Percentiles rank a stretch among this genome's conserved stretches.
Evolutionary conservation across 2,888 invertebrate species (phyloP).

Genomic region (Ferdinandea cuprea): DNA sequence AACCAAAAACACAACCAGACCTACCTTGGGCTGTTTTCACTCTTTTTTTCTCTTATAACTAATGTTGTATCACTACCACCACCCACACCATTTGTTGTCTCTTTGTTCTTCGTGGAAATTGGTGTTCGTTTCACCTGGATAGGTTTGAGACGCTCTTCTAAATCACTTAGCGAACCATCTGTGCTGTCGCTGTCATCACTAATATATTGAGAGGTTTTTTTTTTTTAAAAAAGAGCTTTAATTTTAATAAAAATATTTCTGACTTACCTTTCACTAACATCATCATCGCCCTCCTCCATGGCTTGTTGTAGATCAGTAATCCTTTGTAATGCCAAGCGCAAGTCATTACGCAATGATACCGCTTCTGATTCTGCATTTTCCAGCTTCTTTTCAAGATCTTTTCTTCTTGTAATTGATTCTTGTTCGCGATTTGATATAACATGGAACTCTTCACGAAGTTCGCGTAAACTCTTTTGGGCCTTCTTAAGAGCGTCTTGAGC

Average conservation of each 20-base stretch:
- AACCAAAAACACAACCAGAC: constrained; percentile 49
- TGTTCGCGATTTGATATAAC: constrained; percentile 88
- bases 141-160: constrained; percentile 82
- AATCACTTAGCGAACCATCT: constrained; percentile 81
- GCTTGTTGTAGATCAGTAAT: constrained; percentile 96
- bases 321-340: constrained; percentile 93
- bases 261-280: constrained; percentile 81
- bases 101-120: constrained; percentile 64
- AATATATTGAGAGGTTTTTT: neutral
- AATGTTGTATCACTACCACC: constrained; percentile 80
- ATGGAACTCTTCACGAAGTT: constrained; percentile 91
- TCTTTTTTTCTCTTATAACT: constrained; percentile 80
- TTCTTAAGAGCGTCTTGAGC: constrained; percentile 91
- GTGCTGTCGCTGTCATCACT: constrained; percentile 76
- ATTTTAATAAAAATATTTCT: neutral
- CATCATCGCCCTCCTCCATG: constrained; percentile 93
- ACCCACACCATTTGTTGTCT: constrained; percentile 74
- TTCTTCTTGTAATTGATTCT: constrained; percentile 88
- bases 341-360: constrained; percentile 89
- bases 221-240: neutral
- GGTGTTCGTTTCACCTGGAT: constrained; percentile 80
- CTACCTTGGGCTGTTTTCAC: constrained; percentile 83
- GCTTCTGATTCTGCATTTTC: constrained; percentile 89
- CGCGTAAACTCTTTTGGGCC: constrained; percentile 88
- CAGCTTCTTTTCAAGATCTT: constrained; percentile 90